These are phyloP conservation scores for Yponomeuta cagnagella DNA, from an alignment of 2,888 invertebrate species.

Conservation along the genomic window DNA sequence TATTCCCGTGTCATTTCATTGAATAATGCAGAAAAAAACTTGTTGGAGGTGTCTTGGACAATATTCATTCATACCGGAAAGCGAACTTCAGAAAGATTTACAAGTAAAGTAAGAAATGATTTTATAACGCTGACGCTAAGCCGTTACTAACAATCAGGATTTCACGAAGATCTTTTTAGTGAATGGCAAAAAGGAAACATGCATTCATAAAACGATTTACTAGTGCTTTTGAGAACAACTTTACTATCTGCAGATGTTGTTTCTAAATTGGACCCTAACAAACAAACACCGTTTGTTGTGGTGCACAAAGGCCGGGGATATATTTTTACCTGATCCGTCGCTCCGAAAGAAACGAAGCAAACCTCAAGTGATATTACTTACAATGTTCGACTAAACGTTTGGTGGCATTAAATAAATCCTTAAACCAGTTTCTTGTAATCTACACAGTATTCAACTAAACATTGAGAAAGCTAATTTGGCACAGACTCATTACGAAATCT, in stretches of 20 bases:
- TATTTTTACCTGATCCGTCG: slow-evolving; percentile 4
- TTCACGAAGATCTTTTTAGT: not conserved
- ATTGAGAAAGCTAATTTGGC: not conserved
- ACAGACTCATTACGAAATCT: not conserved
- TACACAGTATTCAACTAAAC: not conserved
- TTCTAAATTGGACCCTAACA: not conserved
- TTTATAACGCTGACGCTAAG: not conserved
- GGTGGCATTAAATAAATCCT: not conserved
- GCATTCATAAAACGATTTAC: not conserved
- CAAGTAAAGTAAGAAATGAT: not conserved
- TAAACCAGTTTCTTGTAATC: too few relatives aligned
- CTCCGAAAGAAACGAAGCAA: not conserved
- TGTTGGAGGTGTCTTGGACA: not conserved
- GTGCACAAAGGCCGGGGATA: not conserved
- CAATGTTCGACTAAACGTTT: not conserved
- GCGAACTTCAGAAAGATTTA: not conserved
- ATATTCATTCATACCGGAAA: not conserved
- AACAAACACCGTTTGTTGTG: not conserved
- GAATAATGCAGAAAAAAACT: not conserved
- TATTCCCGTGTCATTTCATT: not conserved
- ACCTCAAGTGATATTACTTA: too few relatives aligned
- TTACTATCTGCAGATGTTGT: slow-evolving; percentile 12
- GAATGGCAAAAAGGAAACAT: not conserved
- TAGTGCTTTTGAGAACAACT: not conserved
- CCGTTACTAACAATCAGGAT: not conserved